A percentile compares a stretch with the other conserved stretches of the same genome.
Evolutionary conservation across 2,113 vertebrate genomes (phyloP).

Genomic region (Coregonus clupeaformis): DNA sequence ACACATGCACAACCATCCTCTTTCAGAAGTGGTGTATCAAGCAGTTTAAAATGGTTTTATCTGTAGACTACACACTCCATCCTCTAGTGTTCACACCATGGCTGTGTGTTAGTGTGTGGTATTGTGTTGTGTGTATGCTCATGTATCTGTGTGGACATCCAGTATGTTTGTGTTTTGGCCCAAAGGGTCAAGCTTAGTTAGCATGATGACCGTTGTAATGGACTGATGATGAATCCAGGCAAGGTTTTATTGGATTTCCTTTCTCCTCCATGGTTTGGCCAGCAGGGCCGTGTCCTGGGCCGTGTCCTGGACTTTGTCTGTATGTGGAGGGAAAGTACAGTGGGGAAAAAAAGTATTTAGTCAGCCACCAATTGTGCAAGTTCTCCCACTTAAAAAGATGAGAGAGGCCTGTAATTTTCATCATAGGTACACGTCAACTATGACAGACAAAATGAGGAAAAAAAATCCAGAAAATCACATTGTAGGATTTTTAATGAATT

Average conservation of each 20-base stretch:
- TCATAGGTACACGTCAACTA: too few species aligned
- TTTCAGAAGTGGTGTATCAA: neutral
- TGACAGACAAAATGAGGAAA: too few species aligned
- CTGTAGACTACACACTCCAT: neutral
- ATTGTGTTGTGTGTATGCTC: slow-evolving; percentile 19
- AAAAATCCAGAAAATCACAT: too few species aligned
- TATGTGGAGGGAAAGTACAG: neutral
- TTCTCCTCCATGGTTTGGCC: slow-evolving; percentile 44
- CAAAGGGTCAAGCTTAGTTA: slow-evolving; percentile 2
- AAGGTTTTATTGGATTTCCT: slow-evolving; percentile 56
- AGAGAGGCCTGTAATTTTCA: too few species aligned
- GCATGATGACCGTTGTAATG: slow-evolving; percentile 35
- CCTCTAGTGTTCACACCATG: slow-evolving; percentile 5
- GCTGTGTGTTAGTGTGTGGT: slow-evolving; percentile 2
- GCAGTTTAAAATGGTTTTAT: neutral
- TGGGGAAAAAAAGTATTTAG: too few species aligned
- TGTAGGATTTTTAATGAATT: too few species aligned
- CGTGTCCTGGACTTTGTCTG: slow-evolving; percentile 3
- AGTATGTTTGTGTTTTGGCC: slow-evolving; percentile 18
- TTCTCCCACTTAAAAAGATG: too few species aligned
- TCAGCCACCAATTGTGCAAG: too few species aligned
- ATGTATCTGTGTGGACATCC: slow-evolving; percentile 4
- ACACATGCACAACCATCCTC: slow-evolving; percentile 26
- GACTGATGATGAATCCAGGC: slow-evolving; percentile 48
- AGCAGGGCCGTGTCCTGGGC: neutral